These are phyloP conservation scores for Hydractinia symbiolongicarpus DNA, from an alignment of 30 jellyfish, hydroid and myxozoan genomes.

Conservation along the genomic window DNA sequence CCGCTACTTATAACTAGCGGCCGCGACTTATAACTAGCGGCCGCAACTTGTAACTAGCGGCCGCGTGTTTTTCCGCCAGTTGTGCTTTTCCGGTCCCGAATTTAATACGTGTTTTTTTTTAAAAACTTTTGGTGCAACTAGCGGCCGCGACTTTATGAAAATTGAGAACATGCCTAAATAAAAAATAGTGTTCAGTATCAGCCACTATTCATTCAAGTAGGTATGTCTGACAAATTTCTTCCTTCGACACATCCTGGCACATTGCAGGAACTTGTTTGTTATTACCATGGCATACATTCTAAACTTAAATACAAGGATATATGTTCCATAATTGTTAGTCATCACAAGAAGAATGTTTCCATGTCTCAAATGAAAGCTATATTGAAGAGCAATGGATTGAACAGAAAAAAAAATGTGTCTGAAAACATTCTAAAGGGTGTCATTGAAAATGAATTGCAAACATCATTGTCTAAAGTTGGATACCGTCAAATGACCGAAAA, in stretches of 20 bases:
- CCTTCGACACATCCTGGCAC: neutral
- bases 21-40: neutral
- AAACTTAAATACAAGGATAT: neutral
- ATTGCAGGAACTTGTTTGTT: neutral
- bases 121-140: neutral
- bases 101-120: neutral
- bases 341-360: neutral
- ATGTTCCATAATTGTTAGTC: neutral
- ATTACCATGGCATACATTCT: neutral
- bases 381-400: neutral
- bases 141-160: neutral
- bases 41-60: neutral
- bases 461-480: constrained; percentile 7
- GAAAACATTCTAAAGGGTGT: constrained; percentile 1
- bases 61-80: neutral
- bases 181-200: too few relatives aligned
- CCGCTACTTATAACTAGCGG: neutral
- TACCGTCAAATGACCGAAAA: constrained; percentile 20
- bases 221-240: neutral
- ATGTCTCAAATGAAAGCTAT: neutral
- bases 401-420: neutral
- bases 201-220: neutral
- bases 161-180: neutral
- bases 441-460: neutral
- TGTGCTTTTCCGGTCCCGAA: too few relatives aligned